Conservation (phyloP, 1,140 invertebrate genomes). For the Panagrolaimus sp. region DNA sequence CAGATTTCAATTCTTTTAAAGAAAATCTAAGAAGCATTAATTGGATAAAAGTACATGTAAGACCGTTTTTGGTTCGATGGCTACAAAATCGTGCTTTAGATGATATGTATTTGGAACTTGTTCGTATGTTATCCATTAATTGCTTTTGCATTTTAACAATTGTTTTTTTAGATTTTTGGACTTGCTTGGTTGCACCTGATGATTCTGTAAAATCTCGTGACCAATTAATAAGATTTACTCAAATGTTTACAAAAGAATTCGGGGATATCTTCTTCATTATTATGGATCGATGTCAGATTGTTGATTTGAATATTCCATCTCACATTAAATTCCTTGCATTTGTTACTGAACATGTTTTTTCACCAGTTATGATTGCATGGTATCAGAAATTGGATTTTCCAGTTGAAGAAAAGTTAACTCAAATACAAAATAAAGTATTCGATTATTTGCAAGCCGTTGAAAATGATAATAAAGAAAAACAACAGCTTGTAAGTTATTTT, state of each 20-base stretch:
- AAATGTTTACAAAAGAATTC: background rate
- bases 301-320: background rate
- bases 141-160: background rate
- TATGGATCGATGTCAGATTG: background rate
- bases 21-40: background rate
- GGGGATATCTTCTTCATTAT: background rate
- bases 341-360: background rate
- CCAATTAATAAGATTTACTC: background rate
- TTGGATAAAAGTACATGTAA: background rate
- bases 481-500: background rate
- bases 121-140: background rate
- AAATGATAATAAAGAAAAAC: background rate
- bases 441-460: background rate
- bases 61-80: background rate
- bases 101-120: background rate
- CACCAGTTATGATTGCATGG: background rate
- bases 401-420: background rate
- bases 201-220: background rate
- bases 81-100: background rate
- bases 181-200: background rate
- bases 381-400: background rate
- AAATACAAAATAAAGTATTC: background rate
- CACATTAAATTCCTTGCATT: slow-evolving; percentile 4
- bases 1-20: slow-evolving; percentile 1
- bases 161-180: slow-evolving; percentile 7